phyloP scores from a whole-genome alignment of 2,888 invertebrate species.

The Anthrax anthrax region DNA sequence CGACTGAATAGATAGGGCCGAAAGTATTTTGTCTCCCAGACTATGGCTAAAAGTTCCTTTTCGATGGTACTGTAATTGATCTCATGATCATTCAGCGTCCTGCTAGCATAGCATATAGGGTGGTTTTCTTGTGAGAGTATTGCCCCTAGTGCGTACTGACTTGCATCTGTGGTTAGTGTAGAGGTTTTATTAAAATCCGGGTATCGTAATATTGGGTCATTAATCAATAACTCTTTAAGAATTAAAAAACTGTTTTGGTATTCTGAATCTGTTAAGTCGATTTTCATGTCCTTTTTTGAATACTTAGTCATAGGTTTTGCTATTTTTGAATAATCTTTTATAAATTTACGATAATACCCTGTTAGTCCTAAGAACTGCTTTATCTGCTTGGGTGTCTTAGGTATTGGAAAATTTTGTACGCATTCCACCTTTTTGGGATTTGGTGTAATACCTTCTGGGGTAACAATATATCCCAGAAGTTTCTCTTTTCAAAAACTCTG shows the following conservation, averaged over 20 bases:
- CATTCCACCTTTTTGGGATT: conserved; percentile 13
- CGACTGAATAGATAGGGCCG: neutral
- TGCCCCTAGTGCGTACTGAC: conserved; percentile 4
- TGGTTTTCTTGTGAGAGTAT: conserved; percentile 4
- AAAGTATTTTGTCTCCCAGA: conserved; percentile 6
- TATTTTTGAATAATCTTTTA: conserved; percentile 23
- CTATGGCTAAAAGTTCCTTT: conserved; percentile 5
- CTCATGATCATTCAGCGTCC: conserved; percentile 3
- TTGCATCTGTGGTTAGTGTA: conserved; percentile 5
- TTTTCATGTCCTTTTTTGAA: conserved; percentile 8
- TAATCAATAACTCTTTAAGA: conserved; percentile 3
- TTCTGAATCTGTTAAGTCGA: conserved; percentile 5
- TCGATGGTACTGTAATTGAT: conserved; percentile 2
- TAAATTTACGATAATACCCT: conserved; percentile 16
- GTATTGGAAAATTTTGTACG: conserved; percentile 11
- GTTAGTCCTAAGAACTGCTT: conserved; percentile 9
- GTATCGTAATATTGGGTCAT: conserved; percentile 2
- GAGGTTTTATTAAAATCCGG: conserved; percentile 7
- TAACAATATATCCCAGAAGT: conserved; percentile 18
- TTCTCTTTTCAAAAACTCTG: conserved; percentile 12
- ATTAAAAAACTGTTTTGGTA: conserved; percentile 1
- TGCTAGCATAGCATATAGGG: conserved; percentile 1
- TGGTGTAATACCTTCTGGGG: conserved; percentile 14
- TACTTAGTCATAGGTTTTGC: conserved; percentile 4
- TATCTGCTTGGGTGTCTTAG: conserved; percentile 12